A percentile compares a stretch with the other conserved stretches of the same genome.
Conservation (phyloP, 2,888 invertebrate genomes). For the Macrosoma leucophasiata region DNA sequence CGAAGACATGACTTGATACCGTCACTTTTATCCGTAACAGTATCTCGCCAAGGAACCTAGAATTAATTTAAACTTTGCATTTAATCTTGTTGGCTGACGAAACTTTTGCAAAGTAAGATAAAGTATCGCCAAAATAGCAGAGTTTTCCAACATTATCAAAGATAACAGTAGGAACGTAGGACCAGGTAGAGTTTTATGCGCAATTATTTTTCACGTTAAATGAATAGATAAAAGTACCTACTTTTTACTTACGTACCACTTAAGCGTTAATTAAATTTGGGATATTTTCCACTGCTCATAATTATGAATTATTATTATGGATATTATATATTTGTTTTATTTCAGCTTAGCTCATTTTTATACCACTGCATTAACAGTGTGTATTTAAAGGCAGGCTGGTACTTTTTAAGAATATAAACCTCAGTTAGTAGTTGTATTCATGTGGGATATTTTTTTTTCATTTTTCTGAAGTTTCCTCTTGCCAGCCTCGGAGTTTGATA, state of each 20-base stretch:
- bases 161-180: conserved; percentile 39
- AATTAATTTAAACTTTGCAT: conserved; percentile 71
- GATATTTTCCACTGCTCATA: too few relatives aligned
- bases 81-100: conserved; percentile 66
- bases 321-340: too few relatives aligned
- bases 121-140: conserved; percentile 62
- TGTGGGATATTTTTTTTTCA: too few relatives aligned
- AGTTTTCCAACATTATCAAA: conserved; percentile 47
- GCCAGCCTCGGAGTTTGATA: too few relatives aligned
- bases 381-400: too few relatives aligned
- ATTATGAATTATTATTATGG: too few relatives aligned
- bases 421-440: too few relatives aligned
- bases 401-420: too few relatives aligned
- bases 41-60: conserved; percentile 49
- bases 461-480: too few relatives aligned
- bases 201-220: conserved; percentile 4
- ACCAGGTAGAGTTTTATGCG: conserved; percentile 6
- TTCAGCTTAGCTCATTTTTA: too few relatives aligned
- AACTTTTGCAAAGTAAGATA: conserved; percentile 63
- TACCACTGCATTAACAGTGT: too few relatives aligned
- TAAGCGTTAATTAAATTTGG: too few relatives aligned
- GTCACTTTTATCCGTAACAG: conserved; percentile 42
- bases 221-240: conserved; percentile 3
- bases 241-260: conserved; percentile 1
- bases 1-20: conserved; percentile 27